A percentile compares a stretch with the other conserved stretches of the same genome.
phyloP scores from a whole-genome alignment of 1,140 invertebrate genomes.

The Agrypnia vestita region DNA sequence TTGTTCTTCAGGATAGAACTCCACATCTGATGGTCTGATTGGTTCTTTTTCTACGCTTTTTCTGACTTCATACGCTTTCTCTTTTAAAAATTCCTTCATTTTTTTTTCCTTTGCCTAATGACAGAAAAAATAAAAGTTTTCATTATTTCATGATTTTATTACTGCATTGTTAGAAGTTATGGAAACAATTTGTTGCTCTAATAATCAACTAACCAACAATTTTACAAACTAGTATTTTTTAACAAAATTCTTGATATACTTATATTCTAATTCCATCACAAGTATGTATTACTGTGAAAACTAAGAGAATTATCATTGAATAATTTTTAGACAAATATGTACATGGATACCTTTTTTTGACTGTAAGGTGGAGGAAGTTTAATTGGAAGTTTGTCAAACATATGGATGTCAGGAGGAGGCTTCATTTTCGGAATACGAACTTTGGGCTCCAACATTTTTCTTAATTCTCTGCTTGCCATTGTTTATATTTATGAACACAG shows the following conservation, averaged over 20 bases:
- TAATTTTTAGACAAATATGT: too few relatives aligned
- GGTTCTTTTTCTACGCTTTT: constrained; percentile 15
- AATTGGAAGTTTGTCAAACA: constrained; percentile 69
- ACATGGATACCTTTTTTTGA: constrained; percentile 65
- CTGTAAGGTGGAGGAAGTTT: constrained; percentile 68
- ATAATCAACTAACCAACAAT: too few relatives aligned
- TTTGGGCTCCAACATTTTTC: constrained; percentile 56
- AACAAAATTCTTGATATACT: too few relatives aligned
- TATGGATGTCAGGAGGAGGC: constrained; percentile 67
- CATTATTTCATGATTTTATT: too few relatives aligned
- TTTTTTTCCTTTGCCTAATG: constrained; percentile 56
- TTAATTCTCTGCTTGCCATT: constrained; percentile 37
- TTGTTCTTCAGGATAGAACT: constrained; percentile 62
- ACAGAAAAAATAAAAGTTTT: constrained; percentile 19
- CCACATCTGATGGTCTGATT: constrained; percentile 23
- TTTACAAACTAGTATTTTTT: too few relatives aligned
- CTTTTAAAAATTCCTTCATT: constrained; percentile 54
- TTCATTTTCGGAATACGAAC: constrained; percentile 64
- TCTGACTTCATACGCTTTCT: constrained; percentile 47
- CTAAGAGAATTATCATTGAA: too few relatives aligned
- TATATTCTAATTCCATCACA: too few relatives aligned
- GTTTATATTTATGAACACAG: too few relatives aligned
- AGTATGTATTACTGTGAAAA: too few relatives aligned
- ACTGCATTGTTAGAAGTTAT: too few relatives aligned
- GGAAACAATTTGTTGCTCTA: too few relatives aligned